Conservation (phyloP, 2,113 vertebrate species). For the Seriola aureovittata region DNA sequence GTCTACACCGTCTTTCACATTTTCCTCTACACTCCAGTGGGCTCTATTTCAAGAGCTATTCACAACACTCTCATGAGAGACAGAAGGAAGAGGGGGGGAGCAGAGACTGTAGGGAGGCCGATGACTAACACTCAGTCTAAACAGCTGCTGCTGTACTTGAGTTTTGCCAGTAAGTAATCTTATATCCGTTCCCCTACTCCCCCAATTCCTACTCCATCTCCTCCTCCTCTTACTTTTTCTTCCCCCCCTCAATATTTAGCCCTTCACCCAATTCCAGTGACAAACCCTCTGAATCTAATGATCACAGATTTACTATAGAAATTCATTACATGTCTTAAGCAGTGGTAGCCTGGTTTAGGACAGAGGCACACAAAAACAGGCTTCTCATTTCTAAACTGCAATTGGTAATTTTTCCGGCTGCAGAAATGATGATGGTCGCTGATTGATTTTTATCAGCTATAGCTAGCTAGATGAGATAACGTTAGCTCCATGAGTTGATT, state of each 20-base stretch:
- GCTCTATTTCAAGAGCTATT: slow-evolving; percentile 76
- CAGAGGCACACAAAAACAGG: too few species aligned
- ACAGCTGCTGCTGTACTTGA: slow-evolving; percentile 74
- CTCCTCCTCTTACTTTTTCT: slow-evolving; percentile 37
- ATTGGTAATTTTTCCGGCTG: background rate
- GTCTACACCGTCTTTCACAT: slow-evolving; percentile 49
- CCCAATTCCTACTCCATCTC: slow-evolving; percentile 21
- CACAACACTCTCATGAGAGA: slow-evolving; percentile 53
- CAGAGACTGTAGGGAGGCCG: slow-evolving; percentile 13
- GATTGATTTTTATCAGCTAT: background rate
- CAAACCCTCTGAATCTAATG: background rate
- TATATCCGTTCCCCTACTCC: slow-evolving; percentile 46
- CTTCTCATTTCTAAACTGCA: background rate
- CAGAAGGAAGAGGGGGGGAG: background rate
- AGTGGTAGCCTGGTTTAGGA: too few species aligned
- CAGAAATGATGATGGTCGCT: background rate
- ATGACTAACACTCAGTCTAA: slow-evolving; percentile 68
- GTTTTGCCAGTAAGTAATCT: slow-evolving; percentile 70
- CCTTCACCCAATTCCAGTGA: slow-evolving; percentile 56
- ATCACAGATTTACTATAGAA: background rate
- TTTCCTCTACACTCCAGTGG: slow-evolving; percentile 53
- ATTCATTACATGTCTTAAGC: background rate
- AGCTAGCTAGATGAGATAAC: background rate
- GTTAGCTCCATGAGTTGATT: background rate
- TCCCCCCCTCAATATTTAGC: slow-evolving; percentile 9